These are phyloP conservation scores for Pristionchus japonicus DNA, from an alignment of 2,888 invertebrate species.

Conservation along the genomic window DNA sequence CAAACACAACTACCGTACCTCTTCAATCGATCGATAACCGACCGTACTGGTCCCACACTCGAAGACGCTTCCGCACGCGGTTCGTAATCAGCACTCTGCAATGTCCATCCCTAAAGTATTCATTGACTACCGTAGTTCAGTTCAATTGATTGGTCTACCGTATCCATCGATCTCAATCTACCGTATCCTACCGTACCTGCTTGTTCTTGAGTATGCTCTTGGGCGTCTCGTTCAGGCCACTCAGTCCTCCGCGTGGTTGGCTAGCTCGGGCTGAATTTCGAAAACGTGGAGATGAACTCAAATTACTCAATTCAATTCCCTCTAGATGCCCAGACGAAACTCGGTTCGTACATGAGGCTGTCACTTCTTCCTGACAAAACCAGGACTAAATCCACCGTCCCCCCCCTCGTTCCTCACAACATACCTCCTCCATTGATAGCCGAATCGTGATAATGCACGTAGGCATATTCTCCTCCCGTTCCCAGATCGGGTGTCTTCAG, in stretches of 20 bases:
- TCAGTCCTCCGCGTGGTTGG: background rate
- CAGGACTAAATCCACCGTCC: conserved; percentile 46
- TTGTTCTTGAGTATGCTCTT: conserved; percentile 73
- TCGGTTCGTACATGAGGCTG: too few species aligned
- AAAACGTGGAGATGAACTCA: too few species aligned
- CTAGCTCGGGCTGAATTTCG: conserved; percentile 27
- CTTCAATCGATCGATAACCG: conserved; percentile 63
- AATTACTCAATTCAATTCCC: too few species aligned
- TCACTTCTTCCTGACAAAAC: too few species aligned
- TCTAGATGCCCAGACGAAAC: too few species aligned
- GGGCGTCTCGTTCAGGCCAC: conserved; percentile 36
- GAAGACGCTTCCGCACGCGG: conserved; percentile 50
- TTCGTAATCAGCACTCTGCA: conserved; percentile 61
- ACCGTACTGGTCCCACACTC: conserved; percentile 52
- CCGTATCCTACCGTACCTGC: conserved; percentile 53
- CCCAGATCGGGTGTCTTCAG: conserved; percentile 60
- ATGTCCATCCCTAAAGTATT: background rate
- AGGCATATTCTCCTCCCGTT: conserved; percentile 63
- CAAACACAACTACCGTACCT: conserved; percentile 21
- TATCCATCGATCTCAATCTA: background rate
- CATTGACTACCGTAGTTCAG: background rate
- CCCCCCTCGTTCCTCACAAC: conserved; percentile 49
- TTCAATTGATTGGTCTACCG: background rate
- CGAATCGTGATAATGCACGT: conserved; percentile 72
- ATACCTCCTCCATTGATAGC: conserved; percentile 52